Percentiles rank a stretch among this genome's conserved stretches.
phyloP scores from a whole-genome alignment of 2,888 invertebrate genomes.

The Bugula neritina region DNA sequence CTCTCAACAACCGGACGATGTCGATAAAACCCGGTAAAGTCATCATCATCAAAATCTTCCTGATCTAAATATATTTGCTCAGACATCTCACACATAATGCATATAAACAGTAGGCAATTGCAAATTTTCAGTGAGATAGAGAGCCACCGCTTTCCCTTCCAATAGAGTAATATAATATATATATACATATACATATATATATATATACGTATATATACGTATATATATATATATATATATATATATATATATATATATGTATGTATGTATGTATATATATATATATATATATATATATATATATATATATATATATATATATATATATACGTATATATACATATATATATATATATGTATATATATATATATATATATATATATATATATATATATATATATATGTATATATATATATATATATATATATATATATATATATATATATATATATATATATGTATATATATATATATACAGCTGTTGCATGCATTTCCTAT shows the following conservation, averaged over 20 bases:
- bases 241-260: neutral
- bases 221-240: neutral
- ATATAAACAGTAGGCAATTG: no score
- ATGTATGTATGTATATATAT: neutral
- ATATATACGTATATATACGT: neutral
- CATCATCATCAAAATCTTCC: no score
- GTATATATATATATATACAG: neutral
- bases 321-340: neutral
- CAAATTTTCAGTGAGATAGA: no score
- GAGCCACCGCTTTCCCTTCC: no score
- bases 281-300: neutral
- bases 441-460: neutral
- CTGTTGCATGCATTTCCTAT: no score
- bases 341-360: neutral
- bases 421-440: neutral
- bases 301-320: neutral
- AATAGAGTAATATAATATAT: no score
- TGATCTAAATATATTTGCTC: no score
- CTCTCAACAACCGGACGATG: no score
- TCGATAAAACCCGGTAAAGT: no score
- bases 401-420: neutral
- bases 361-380: neutral
- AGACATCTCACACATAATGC: no score
- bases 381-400: neutral
- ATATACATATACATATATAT: neutral